Conservation (phyloP, 2,113 vertebrate genomes). For the Plecotus auritus region DNA sequence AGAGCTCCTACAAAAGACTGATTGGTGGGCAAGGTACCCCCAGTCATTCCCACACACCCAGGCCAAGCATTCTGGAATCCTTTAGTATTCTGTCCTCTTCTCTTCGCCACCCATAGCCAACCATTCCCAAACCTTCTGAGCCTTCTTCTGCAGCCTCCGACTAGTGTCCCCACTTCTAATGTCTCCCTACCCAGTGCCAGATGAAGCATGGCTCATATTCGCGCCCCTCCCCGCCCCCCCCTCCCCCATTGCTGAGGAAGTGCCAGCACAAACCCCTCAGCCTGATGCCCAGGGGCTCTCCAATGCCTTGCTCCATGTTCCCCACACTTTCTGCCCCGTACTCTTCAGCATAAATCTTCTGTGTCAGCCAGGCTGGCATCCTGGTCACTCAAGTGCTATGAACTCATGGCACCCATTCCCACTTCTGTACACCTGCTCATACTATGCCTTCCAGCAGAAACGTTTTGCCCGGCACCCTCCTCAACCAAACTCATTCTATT, state of each 20-base stretch:
- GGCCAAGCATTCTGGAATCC: background rate
- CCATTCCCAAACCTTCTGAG: background rate
- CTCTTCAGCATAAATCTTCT: background rate
- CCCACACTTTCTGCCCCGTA: background rate
- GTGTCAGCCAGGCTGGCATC: background rate
- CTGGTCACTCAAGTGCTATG: background rate
- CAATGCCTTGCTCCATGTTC: background rate
- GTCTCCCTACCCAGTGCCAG: background rate
- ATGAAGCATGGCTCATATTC: background rate
- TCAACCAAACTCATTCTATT: background rate
- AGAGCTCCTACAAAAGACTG: background rate
- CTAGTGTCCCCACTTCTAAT: background rate
- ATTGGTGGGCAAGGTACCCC: accelerated
- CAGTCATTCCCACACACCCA: background rate
- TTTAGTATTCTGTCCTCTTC: background rate
- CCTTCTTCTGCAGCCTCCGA: background rate
- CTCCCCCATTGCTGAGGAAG: background rate
- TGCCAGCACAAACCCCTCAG: background rate
- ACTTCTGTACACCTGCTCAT: background rate
- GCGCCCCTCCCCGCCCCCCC: accelerated
- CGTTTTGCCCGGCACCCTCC: background rate
- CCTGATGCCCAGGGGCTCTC: background rate
- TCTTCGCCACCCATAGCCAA: background rate
- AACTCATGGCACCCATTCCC: background rate
- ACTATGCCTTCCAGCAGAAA: background rate